Evolutionary conservation across 2,888 invertebrate genomes (phyloP), one percentile per base, ranked within the genome.

Genomic region (Mesochorus sp.): DNA sequence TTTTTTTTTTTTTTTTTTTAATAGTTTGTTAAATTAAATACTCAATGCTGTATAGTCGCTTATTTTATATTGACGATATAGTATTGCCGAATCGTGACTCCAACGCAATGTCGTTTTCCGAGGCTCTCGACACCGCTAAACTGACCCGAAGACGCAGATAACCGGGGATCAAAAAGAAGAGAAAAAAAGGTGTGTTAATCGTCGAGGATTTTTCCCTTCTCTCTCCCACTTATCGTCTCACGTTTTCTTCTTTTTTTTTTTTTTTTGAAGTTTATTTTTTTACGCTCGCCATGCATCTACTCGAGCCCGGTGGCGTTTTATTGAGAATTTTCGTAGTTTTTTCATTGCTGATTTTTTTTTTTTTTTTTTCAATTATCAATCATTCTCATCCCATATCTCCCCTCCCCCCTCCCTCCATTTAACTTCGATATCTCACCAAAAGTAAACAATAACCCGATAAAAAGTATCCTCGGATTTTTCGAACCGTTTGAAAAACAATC

Each of bases 231-330:
- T 71, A 51, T 61, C 37, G 75, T 75, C 73, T 76, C 44, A 21
- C 47, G 62, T 55, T 62, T 67, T 31, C 47, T 62, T 59, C 14
- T 34, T 21, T 62, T 34, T 66, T 19, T 24, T 21, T 17, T 19
- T 19, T 47, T 47, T 34, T 14, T 39, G 44, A 74, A 51, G 68
- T 67, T 59, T 31, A 64, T 64, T 51, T 66, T 80, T 71, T 73
- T 82, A 68, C 79, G 79, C 84, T 85, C 86, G 88, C 87, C 90
- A 90, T 90, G 89, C 90, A 90, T 87, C 86, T 87, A 88, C 87
- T 83, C 82, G 82, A 88, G 88, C 88, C 87, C 90, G 90, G 90
- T 85, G 91, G 90, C 90, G 90, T 90, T 90, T 90, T 90, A 90
- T 91, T 90, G 91, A 90, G 91, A 90, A 90, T 87, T 86, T 78